These are phyloP conservation scores for Muscidifurax raptorellus DNA, from an alignment of 1,140 invertebrate species.

Conservation along the genomic window DNA sequence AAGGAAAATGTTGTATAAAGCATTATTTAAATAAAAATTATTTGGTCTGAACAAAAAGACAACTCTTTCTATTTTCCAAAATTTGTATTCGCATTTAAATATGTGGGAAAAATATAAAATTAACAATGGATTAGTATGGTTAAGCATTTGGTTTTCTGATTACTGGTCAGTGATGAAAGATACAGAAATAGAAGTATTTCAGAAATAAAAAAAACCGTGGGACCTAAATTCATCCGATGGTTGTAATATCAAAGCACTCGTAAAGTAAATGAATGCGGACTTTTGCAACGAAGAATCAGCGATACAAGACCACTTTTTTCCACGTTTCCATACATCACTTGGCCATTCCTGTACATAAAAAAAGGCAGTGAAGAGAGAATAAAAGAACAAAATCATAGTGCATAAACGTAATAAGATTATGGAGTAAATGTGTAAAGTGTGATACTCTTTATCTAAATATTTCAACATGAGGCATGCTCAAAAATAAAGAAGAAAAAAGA, in stretches of 20 bases:
- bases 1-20: constrained; percentile 32
- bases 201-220: neutral
- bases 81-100: neutral
- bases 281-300: constrained; percentile 66
- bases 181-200: constrained; percentile 33
- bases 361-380: constrained; percentile 55
- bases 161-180: constrained; percentile 40
- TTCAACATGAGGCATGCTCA: neutral
- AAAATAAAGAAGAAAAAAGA: neutral
- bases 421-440: constrained; percentile 70
- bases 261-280: constrained; percentile 50
- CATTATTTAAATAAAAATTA: constrained; percentile 35
- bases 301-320: constrained; percentile 39
- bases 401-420: constrained; percentile 57
- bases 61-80: constrained; percentile 18
- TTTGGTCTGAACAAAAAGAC: constrained; percentile 25
- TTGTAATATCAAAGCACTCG: constrained; percentile 46
- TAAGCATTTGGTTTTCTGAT: neutral
- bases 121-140: constrained; percentile 17
- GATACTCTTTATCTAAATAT: constrained; percentile 61
- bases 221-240: constrained; percentile 22
- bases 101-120: constrained; percentile 28
- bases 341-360: constrained; percentile 69
- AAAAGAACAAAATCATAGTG: constrained; percentile 53
- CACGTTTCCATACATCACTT: constrained; percentile 64